A percentile compares a stretch with the other conserved stretches of the same genome.
Evolutionary conservation across 2,113 vertebrate species (phyloP).

Genomic region (Anarrhichthys ocellatus): DNA sequence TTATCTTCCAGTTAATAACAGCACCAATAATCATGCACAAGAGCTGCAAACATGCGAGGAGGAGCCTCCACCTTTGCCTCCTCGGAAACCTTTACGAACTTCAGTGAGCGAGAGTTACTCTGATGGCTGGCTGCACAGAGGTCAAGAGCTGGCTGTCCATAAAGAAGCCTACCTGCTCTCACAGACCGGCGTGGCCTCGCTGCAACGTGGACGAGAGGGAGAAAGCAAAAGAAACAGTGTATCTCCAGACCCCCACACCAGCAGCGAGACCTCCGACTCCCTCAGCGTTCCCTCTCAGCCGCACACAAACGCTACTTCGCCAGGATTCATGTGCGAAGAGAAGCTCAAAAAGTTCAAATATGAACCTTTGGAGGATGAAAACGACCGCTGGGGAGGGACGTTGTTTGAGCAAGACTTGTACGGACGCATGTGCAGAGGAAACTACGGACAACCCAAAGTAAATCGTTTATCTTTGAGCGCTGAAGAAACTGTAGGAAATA

Average conservation of each 20-base stretch:
- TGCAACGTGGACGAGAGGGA: constrained; percentile 70
- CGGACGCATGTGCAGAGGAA: constrained; percentile 63
- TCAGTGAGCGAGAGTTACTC: constrained; percentile 72
- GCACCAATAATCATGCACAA: constrained; percentile 19
- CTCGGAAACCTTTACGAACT: constrained; percentile 70
- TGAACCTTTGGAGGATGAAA: constrained; percentile 70
- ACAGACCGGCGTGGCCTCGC: constrained; percentile 81
- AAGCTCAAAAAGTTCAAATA: constrained; percentile 75
- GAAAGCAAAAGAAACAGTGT: constrained; percentile 62
- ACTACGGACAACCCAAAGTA: constrained; percentile 47
- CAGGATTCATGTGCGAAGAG: constrained; percentile 51
- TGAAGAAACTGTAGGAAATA: constrained; percentile 37
- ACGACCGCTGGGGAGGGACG: constrained; percentile 71
- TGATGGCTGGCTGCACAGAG: constrained; percentile 82
- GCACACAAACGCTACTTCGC: constrained; percentile 9
- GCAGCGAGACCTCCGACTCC: constrained; percentile 56
- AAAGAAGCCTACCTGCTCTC: constrained; percentile 84
- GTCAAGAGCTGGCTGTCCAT: constrained; percentile 82
- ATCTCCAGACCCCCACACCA: constrained; percentile 53
- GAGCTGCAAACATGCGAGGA: constrained; percentile 50
- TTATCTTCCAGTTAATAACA: constrained; percentile 1
- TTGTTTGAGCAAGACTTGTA: constrained; percentile 76
- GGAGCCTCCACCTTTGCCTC: constrained; percentile 78
- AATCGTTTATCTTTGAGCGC: constrained; percentile 35
- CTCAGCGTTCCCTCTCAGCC: constrained; percentile 36